These are phyloP conservation scores for Cotesia congregata DNA, from an alignment of 2,888 invertebrate genomes.

Conservation along the genomic window DNA sequence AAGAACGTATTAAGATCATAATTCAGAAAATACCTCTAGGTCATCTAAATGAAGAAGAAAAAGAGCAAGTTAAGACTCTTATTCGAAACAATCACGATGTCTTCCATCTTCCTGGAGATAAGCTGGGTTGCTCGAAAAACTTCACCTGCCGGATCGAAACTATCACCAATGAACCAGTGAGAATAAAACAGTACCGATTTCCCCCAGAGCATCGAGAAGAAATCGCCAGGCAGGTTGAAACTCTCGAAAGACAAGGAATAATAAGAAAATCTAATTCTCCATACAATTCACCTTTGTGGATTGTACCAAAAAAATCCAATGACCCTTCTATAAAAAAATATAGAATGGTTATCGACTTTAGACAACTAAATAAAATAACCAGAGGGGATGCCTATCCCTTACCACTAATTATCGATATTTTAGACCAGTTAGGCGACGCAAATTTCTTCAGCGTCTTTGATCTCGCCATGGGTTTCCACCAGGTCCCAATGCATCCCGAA, in stretches of 20 bases:
- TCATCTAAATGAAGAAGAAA: not conserved
- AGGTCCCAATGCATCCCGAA: not conserved
- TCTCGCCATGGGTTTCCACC: not conserved
- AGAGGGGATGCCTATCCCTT: too few relatives aligned
- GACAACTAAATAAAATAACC: too few relatives aligned
- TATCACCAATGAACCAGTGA: not conserved
- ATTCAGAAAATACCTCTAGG: not conserved
- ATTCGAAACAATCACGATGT: not conserved
- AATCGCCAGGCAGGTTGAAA: not conserved
- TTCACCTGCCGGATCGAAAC: not conserved
- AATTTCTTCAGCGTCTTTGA: constrained; percentile 2
- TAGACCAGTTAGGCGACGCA: not conserved
- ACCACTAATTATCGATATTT: too few relatives aligned
- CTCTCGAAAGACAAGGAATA: not conserved
- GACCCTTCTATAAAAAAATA: too few relatives aligned
- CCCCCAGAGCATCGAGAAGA: not conserved
- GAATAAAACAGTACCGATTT: not conserved
- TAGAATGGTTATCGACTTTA: too few relatives aligned
- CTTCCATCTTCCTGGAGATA: not conserved
- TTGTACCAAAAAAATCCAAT: not conserved
- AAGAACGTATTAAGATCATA: not conserved
- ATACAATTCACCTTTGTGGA: not conserved
- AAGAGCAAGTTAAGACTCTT: not conserved
- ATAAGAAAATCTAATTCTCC: not conserved
- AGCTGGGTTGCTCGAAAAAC: not conserved